A percentile compares a stretch with the other conserved stretches of the same genome.
Evolutionary conservation across 2,888 invertebrate species (phyloP).

Genomic region (Criorhina ranunculi): DNA sequence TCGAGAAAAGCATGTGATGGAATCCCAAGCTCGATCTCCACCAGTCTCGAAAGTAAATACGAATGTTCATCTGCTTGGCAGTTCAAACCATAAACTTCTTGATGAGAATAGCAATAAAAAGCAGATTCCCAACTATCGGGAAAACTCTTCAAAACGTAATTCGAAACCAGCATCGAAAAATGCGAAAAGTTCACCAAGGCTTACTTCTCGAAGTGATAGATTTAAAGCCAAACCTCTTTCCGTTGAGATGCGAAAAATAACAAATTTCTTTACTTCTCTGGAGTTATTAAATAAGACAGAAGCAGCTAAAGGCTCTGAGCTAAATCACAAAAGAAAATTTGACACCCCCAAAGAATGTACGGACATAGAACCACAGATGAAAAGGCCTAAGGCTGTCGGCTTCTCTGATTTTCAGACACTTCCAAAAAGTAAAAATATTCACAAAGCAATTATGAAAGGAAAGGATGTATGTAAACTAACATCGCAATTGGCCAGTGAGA

Average conservation of each 20-base stretch:
- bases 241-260: constrained; percentile 32
- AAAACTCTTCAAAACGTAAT: neutral
- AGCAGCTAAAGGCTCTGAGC: neutral
- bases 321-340: constrained; percentile 31
- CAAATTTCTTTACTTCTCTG: constrained; percentile 39
- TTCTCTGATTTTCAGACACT: neutral
- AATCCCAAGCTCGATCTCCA: neutral
- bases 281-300: neutral
- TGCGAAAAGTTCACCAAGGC: neutral
- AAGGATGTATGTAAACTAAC: no score
- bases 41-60: neutral
- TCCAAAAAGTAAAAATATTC: neutral
- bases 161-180: neutral
- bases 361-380: constrained; percentile 5
- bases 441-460: neutral
- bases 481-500: neutral
- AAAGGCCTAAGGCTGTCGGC: neutral
- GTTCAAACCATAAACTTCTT: neutral
- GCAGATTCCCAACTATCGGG: neutral
- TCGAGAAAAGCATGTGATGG: neutral
- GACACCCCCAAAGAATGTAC: neutral
- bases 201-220: neutral
- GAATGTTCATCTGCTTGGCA: neutral
- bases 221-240: neutral
- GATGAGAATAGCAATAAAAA: neutral